phyloP scores from a whole-genome alignment of 2,113 vertebrate species.

The Callionymus lyra region DNA sequence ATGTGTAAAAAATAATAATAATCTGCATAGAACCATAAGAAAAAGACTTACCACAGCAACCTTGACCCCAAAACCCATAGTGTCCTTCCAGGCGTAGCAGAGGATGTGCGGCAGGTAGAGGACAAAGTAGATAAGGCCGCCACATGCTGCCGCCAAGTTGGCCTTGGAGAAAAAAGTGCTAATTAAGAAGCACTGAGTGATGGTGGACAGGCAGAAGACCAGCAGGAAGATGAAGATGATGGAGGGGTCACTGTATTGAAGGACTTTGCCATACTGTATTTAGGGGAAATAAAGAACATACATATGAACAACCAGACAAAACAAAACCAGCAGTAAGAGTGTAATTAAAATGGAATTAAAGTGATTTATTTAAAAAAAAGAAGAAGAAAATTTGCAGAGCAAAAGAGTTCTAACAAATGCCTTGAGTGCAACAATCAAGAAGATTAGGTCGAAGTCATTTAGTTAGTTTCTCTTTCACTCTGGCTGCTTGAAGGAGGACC shows the following conservation, averaged over 20 bases:
- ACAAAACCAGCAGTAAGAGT: background rate
- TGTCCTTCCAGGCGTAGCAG: constrained; percentile 88
- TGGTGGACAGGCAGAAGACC: constrained; percentile 81
- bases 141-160: constrained; percentile 91
- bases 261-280: constrained; percentile 80
- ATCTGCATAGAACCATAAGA: constrained; percentile 9
- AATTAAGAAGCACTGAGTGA: constrained; percentile 93
- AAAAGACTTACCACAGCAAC: constrained; percentile 75
- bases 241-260: constrained; percentile 87
- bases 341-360: background rate
- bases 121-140: constrained; percentile 91
- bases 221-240: constrained; percentile 90
- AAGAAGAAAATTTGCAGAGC: no score
- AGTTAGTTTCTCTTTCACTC: constrained; percentile 20
- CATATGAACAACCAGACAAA: background rate
- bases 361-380: no score
- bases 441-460: background rate
- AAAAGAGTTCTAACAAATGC: background rate
- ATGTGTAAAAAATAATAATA: no score
- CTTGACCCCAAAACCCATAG: constrained; percentile 78
- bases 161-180: constrained; percentile 93
- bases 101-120: constrained; percentile 88
- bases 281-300: constrained; percentile 3
- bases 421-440: background rate
- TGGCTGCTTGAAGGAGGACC: constrained; percentile 36